Evolutionary conservation across 1,140 invertebrate species (phyloP), one percentile per base, ranked within the genome.

Genomic region (Magallana ariakensis): DNA sequence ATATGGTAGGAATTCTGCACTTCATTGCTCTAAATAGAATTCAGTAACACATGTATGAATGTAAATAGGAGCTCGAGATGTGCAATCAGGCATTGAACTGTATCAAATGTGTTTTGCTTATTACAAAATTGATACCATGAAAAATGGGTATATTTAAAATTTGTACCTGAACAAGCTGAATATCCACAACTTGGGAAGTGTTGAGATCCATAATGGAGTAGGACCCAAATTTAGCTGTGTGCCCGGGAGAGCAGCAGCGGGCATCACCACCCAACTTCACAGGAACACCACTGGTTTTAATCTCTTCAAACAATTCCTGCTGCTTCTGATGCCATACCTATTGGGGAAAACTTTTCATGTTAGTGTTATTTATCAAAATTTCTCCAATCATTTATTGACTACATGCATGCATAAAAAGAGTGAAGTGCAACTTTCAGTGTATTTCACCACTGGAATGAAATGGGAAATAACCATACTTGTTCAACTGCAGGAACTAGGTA

Each of bases 201-300:
- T 56, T 57, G 10, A 89, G 46, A 46, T 90, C 86, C 87, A 90
- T 85, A 0, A 90, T 10, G 13, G 83, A 85, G 60, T 89, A 90
- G 11, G 87, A 87, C 3, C 89, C 89, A 86, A 87, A 90, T 57
- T 87, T 90, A 0, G 89, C 89, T 46, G 85, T 87, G 85, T 90
- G 83, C 6, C 88, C 89, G 10, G 87, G 87, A 19, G 62, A 88
- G 60, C 82, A 83, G 66, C 83, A 84, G 10, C 86, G 62, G 5
- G 53, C 62, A 80, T 87, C 86, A 56, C 86, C 86, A 26, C 86
- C 86, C 22, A 62, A 62, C 22, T 56, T 85, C 26, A 85, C 54
- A 15, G 60, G 15, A 19, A 22, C 22, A 4, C 9, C n/a, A n/a
- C n/a, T n/a, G n/a, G 16, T 19, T 15, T 56, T 16, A 1, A 82